Base-by-base conservation (phyloP, 2,113 vertebrate genomes). In the Cervus canadensis region DNA sequence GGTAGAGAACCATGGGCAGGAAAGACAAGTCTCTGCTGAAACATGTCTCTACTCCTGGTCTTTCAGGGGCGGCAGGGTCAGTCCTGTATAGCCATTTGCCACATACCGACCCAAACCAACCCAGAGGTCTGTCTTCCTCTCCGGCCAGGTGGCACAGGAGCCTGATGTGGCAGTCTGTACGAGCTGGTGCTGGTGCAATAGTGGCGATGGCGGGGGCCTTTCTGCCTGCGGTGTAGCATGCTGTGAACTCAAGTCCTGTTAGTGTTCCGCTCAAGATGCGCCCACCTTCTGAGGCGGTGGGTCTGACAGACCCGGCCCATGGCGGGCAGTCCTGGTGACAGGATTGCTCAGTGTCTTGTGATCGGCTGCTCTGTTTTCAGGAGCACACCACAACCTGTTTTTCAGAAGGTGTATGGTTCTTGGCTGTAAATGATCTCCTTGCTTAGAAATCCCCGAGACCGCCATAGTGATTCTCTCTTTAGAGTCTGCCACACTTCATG, bases 241-340 rank as follows among this genome's bases (percentile, higher is more conserved):
- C 64, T 43, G 62, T 78, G 45, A 23, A 21, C 56, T 56, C 17
- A 19, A 28, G 59, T 43, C 43, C 74, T 74, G 36, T 17, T 56
- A 3, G 30, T 1, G 45, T 28, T 43, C n/a, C 6, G 0, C 8
- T 71, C 43, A 26, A 40, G 52, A 25, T 19, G n/a, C 25, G 3
- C 7, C 17, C 11, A 43, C 67, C n/a, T 60, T 43, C 19, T 74
- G 59, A 45, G 33, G n/a, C 0, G 0, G 13, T 36, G 36, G 30
- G 15, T 56, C 50, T 81, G 52, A 26, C 57, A 71, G 85, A 59
- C 26, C 19, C 8, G 1, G 28, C 21, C 67, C 12, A 9, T 30
- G 21, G 30, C 5, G 4, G 43, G 57, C 89, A 59, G 50, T n/a
- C 43, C 85, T 7, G 2, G 84, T 8, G 16, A 16, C 11, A 1